Base-by-base conservation (phyloP, 2,113 vertebrate genomes). In the Arenaria interpres region DNA sequence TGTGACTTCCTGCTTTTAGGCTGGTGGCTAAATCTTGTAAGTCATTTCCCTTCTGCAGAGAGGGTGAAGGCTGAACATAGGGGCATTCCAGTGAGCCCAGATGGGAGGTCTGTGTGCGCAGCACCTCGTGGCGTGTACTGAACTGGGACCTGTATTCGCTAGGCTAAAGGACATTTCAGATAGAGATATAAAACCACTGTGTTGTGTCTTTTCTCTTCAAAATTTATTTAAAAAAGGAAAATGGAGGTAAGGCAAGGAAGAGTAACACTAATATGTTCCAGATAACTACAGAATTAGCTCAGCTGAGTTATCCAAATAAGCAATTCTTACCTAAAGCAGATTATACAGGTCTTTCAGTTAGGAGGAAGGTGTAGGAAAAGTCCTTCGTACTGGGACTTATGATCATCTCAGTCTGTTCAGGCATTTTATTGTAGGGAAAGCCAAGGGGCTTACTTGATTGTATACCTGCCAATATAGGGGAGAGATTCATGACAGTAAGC, bases 71-170 rank as follows among this genome's bases (percentile, higher is more conserved):
- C 37, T 71, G 67, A 66, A 4, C 4, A 1, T 1, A 7, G 51
- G 37, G 30, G 9, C 0, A 1, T 32, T 33, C 23, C 13, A 9
- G 53, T 3, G n/a, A 27, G 53, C 41, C 43, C 0, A 2, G 33
- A 16, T 5, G 4, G 30, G 59, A 56, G 15, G 27, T 39, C 41
- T 46, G 59, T 3, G 1, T 12, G 4, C 32, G 45, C 39, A 23
- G 37, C 7, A 6, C 30, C 32, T 39, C 0, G 3, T 35, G 56
- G 35, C 21, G 6, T 3, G 18, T 16, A 1, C 18, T n/a, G 24
- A 7, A 10, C 41, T 39, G 39, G 27, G 30, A 53, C 37, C 66
- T 85, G 28, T 33, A 19, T 53, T 45, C 1, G 3, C 46, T 28
- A 9, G 8, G 3, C 10, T n/a, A 68, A 76, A 76, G 39, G 7